phyloP scores from a whole-genome alignment of 2,113 vertebrate species.

The Ochotona princeps region DNA sequence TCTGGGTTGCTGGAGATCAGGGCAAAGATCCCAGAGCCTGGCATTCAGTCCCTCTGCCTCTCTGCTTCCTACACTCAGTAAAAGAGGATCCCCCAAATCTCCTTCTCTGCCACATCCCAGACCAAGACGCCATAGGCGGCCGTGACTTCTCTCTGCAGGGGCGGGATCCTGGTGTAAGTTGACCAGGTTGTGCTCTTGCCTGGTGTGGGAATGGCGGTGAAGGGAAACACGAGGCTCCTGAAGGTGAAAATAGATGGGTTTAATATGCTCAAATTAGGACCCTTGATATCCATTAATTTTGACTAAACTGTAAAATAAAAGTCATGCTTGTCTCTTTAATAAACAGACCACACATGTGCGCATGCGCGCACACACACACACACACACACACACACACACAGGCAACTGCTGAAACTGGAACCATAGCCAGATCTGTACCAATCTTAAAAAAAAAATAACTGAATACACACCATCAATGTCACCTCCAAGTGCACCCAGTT shows the following conservation, averaged over 20 bases:
- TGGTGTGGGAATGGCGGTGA: not conserved
- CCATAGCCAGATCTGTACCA: not conserved
- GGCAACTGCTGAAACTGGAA: not conserved
- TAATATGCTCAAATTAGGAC: constrained; percentile 33
- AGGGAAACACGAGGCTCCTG: not conserved
- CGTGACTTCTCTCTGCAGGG: not conserved
- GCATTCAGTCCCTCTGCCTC: not conserved
- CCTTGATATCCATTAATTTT: not conserved
- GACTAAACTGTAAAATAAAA: constrained; percentile 14
- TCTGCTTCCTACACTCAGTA: not conserved
- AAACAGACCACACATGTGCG: not conserved
- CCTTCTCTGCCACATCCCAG: not conserved
- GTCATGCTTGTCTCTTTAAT: not conserved
- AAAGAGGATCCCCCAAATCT: not conserved
- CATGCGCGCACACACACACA: not conserved
- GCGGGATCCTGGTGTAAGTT: not conserved
- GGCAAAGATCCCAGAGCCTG: not conserved
- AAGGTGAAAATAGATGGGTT: constrained; percentile 41
- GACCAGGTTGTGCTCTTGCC: not conserved
- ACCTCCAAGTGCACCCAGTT: not conserved
- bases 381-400: not conserved
- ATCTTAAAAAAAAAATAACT: not conserved
- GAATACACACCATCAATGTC: not conserved
- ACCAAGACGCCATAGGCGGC: not conserved
- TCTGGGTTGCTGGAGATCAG: not conserved